Base-by-base conservation (phyloP, 2,113 vertebrate genomes). In the Siniperca knerii region DNA sequence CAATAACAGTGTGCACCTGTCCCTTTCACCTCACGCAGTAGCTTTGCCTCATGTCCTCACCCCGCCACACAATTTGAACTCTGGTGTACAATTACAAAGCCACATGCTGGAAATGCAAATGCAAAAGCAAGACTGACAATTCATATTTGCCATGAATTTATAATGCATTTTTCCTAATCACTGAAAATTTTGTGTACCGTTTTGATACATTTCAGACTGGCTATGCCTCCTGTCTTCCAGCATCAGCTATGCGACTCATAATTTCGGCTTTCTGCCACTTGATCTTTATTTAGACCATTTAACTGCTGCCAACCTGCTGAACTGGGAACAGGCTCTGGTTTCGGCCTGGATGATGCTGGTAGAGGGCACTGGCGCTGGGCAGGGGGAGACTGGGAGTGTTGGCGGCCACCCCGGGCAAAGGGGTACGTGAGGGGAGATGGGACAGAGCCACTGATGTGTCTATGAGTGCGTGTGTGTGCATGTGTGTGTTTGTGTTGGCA, bases 261-360 rank as follows among this genome's bases (percentile, higher is more conserved):
- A 12, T 52, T 61, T 23, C 0, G 33, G 57, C 54, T 69, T 67
- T 42, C 33, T 57, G 35, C 69, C 77, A 71, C 29, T 65, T 71
- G 52, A 48, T 83, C 79, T 84, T 76, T 79, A 82, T 84, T 87
- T 75, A 58, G 52, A 81, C 13, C 79, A 0, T 77, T 79, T 81
- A 48, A 52, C 54, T 1, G 6, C 68, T 48, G 62, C 42, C 62
- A 25, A 13, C 71, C 10, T 16, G 66, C 70, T 50, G 66, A 42
- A 46, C 55, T 44, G 67, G 55, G 67, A 5, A 0, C 72, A 29
- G 33, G 35, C 23, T 69, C 79, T 75, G 70, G n/a, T 54, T 62
- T 60, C 66, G 75, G 77, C 58, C 42, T 54, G 37, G 66, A 57
- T 58, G 42, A 1, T 57, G 52, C 76, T 77, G 29, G 42, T 54